Base-by-base conservation (phyloP, 2,888 invertebrate species). In the Apamea crenata region DNA sequence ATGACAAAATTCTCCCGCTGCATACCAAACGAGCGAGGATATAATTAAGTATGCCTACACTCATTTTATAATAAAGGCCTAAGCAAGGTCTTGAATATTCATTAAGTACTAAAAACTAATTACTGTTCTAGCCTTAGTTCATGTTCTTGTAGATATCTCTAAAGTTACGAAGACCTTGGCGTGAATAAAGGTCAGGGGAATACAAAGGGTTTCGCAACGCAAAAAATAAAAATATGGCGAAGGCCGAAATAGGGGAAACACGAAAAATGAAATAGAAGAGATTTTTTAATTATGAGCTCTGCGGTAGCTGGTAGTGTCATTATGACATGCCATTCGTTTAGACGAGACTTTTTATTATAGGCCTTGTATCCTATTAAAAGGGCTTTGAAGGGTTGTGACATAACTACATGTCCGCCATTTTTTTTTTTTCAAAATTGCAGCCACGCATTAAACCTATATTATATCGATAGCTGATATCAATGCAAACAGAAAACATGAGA, bases 81-180 rank as follows among this genome's bases (percentile, higher is more conserved):
- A 86, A 67, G 53, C 36, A 76, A 79, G 32, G 73, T 56, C 40
- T 40, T 87, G 80, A 87, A 85, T 86, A 86, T 87, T 87, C 71
- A 86, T 69, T 14, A 84, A 75, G 74, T 79, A 84, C 85, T 87
- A 75, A 79, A 79, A 79, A 73, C 72, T 87, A 79, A 87, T 87
- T 81, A 85, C 74, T 73, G 75, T 73, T 82, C 61, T 65, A 73
- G 63, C 36, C 61, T 76, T 21, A 82, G 69, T 66, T 84, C 29
- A 81, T 29, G 6, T 70, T 84, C 36, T 77, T 69, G 63, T 76
- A 65, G 67, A 74, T 76, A 72, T 80, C 36, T 85, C 59, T 66
- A 29, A 87, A 84, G 56, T 81, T 73, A 73, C 50, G 53, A 70
- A 63, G 29, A 75, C 74, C 66, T 81, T 77, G 77, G 44, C 25